These are phyloP conservation scores for Eilema sororculum DNA, from an alignment of 2,888 invertebrate genomes.

Conservation along the genomic window DNA sequence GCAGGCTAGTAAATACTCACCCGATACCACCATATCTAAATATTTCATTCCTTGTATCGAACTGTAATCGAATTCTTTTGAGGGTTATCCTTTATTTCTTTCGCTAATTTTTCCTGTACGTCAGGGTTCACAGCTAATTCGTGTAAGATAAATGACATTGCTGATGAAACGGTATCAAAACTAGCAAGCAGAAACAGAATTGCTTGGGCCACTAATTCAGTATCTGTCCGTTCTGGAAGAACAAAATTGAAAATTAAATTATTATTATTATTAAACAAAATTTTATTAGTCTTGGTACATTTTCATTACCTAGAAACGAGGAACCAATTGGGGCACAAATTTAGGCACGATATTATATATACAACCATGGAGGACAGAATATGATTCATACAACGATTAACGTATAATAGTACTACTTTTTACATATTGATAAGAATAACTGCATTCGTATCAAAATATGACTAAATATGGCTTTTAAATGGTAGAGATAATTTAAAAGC, in stretches of 20 bases:
- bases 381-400: too few species aligned
- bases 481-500: too few species aligned
- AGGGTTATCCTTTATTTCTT: constrained; percentile 83
- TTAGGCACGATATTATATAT: too few species aligned
- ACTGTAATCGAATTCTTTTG: constrained; percentile 77
- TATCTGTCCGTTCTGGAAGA: constrained; percentile 67
- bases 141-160: constrained; percentile 81
- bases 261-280: background rate
- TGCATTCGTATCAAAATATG: too few species aligned
- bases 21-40: constrained; percentile 88
- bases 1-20: constrained; percentile 49
- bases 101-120: constrained; percentile 81
- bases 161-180: constrained; percentile 78
- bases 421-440: background rate
- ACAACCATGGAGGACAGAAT: too few species aligned
- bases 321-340: too few species aligned
- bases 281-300: too few species aligned
- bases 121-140: constrained; percentile 87
- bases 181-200: constrained; percentile 85
- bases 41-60: constrained; percentile 84
- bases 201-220: constrained; percentile 78
- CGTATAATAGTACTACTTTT: too few species aligned
- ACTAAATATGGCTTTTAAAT: too few species aligned
- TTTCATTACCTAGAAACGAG: too few species aligned
- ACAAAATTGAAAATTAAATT: background rate